Evolutionary conservation across 2,113 vertebrate genomes (phyloP), one percentile per base, ranked within the genome.

Genomic region (Stegostoma tigrinum): DNA sequence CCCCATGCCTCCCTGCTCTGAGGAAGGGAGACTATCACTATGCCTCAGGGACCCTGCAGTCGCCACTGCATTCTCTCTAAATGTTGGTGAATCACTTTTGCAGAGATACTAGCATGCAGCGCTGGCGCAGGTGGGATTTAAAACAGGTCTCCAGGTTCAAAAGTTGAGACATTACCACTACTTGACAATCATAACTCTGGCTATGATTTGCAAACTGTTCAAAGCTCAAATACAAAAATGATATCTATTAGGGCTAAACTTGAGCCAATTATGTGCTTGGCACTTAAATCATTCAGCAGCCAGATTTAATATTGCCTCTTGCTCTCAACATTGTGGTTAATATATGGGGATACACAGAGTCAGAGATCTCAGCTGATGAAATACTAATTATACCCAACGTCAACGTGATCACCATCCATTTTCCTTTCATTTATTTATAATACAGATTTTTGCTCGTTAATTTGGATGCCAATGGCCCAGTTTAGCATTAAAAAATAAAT

Each of bases 321-420:
- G 27, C 68, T 70, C 27, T 95, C 72, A 95, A 95, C 68, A 95
- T 30, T 48, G 94, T 34, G 10, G 21, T 15, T 48, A 95, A 48
- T 19, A 72, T 70, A 95, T 52, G 68, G 72, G 24, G 42, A 72
- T 27, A 94, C 64, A 42, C 93, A 70, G 66, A 70, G 45, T 70
- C n/a, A 48, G 17, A 95, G 23, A 67, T 45, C 67, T 24, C 23
- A 38, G 14, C 68, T 45, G 66, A 95, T 75, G 68, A 95, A 70
- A 95, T 75, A 72, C 45, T 95, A 52, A 72, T 95, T 95, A 19
- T 72, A 72, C 42, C 67, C 68, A 34, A 95, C 34, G 67, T 95
- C 42, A 75, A 10, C 6, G 21, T 21, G 45, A 95, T 75, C 45
- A 34, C 68, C 45, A 52, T 52, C 72, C 45, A 95, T 95, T 48